Evolutionary conservation across 2,113 vertebrate genomes (phyloP).

Genomic region (Colistium nudipinnis): DNA sequence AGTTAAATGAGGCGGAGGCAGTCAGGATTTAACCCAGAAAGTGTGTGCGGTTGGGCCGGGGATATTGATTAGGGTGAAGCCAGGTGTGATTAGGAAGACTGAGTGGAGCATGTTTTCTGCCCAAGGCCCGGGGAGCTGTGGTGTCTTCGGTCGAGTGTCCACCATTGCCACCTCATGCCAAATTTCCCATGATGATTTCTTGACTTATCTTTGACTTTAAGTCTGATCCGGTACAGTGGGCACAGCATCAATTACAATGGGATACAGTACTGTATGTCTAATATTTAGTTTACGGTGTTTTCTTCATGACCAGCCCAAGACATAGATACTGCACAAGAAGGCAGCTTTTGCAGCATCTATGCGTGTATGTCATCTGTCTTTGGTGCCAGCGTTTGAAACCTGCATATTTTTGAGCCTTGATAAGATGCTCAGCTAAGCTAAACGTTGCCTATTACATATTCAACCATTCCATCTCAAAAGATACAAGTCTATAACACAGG

Average conservation of each 20-base stretch:
- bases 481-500: no score
- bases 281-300: not conserved
- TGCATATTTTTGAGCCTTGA: not conserved
- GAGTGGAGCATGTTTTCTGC: not conserved
- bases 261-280: not conserved
- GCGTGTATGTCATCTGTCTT: not conserved
- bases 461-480: no score
- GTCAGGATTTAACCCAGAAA: not conserved
- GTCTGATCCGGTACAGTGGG: slow-evolving; percentile 21
- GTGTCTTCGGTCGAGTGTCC: slow-evolving; percentile 21
- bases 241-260: slow-evolving; percentile 13
- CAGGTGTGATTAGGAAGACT: not conserved
- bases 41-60: not conserved
- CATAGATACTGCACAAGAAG: not conserved
- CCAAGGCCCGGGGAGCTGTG: not conserved
- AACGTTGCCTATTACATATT: no score
- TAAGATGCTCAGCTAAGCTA: not conserved
- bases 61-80: not conserved
- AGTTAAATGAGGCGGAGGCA: not conserved
- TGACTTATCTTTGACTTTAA: slow-evolving; percentile 34
- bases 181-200: slow-evolving; percentile 16
- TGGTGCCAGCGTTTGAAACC: not conserved
- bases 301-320: not conserved
- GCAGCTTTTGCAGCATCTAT: not conserved
- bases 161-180: slow-evolving; percentile 11